Evolutionary conservation across 1,140 invertebrate genomes (phyloP).

Genomic region (Episyrphus balteatus): DNA sequence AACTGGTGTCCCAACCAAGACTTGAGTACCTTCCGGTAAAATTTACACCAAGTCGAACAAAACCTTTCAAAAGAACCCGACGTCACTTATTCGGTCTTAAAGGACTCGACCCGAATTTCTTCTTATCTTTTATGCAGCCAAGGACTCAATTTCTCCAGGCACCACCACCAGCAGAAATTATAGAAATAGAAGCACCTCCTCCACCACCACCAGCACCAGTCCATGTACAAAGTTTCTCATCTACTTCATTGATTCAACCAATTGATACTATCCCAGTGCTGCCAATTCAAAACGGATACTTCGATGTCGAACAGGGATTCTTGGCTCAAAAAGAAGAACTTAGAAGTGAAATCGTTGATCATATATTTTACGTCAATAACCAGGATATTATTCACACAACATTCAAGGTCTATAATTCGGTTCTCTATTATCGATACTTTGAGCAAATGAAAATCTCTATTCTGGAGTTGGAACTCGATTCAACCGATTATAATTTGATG

Average conservation of each 20-base stretch:
- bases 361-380: constrained; percentile 27
- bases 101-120: constrained; percentile 27
- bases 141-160: constrained; percentile 14
- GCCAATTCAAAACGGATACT: too few relatives aligned
- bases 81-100: constrained; percentile 24
- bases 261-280: too few relatives aligned
- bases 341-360: constrained; percentile 31
- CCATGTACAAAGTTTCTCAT: too few relatives aligned
- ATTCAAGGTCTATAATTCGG: constrained; percentile 56
- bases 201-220: neutral
- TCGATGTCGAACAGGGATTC: too few relatives aligned
- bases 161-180: constrained; percentile 7
- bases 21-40: too few relatives aligned
- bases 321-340: constrained; percentile 11
- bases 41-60: too few relatives aligned
- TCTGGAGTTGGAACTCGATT: constrained; percentile 63
- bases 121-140: constrained; percentile 22
- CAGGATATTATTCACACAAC: constrained; percentile 39
- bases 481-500: constrained; percentile 49
- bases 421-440: constrained; percentile 63
- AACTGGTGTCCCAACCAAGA: too few relatives aligned
- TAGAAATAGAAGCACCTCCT: neutral
- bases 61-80: constrained; percentile 1
- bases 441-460: constrained; percentile 56
- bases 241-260: too few relatives aligned